phyloP scores from a whole-genome alignment of 2,113 vertebrate genomes.

The Prunella fulvescens region DNA sequence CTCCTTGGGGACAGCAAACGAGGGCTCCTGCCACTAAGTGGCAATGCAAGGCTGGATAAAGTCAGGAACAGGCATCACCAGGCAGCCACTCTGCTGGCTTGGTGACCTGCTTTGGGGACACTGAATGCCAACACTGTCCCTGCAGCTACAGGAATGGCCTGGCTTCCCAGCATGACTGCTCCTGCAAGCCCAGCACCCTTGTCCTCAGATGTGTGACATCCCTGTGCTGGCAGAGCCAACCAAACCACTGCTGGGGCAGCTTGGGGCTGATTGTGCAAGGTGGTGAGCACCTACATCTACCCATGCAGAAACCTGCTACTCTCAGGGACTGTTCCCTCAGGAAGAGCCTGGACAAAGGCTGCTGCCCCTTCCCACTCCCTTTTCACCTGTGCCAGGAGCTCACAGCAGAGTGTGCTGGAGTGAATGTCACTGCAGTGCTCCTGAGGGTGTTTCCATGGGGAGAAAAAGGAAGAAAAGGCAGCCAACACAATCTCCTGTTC shows the following conservation, averaged over 20 bases:
- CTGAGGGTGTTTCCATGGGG: background rate
- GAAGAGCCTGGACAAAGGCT: background rate
- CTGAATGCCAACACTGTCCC: background rate
- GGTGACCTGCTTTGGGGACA: background rate
- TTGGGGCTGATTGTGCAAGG: background rate
- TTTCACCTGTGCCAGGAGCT: background rate
- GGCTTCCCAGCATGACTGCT: background rate
- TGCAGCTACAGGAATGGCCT: background rate
- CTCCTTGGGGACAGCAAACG: background rate
- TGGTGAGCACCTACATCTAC: background rate
- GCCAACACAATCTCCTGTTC: background rate
- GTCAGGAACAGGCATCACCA: background rate
- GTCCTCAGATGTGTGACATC: background rate
- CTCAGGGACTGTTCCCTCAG: background rate
- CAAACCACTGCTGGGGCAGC: background rate
- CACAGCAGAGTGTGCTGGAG: rapidly evolving
- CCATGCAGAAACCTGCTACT: background rate
- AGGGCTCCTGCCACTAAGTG: conserved; percentile 36
- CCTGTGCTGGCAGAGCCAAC: background rate
- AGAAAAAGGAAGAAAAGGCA: background rate
- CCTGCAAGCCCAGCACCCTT: background rate
- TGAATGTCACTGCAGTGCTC: rapidly evolving
- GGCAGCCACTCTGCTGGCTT: background rate
- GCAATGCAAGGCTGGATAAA: conserved; percentile 40
- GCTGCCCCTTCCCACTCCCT: background rate